Conservation (phyloP, 92 coral and sea anemone genomes). For the Chrysogorgia sp. region DNA sequence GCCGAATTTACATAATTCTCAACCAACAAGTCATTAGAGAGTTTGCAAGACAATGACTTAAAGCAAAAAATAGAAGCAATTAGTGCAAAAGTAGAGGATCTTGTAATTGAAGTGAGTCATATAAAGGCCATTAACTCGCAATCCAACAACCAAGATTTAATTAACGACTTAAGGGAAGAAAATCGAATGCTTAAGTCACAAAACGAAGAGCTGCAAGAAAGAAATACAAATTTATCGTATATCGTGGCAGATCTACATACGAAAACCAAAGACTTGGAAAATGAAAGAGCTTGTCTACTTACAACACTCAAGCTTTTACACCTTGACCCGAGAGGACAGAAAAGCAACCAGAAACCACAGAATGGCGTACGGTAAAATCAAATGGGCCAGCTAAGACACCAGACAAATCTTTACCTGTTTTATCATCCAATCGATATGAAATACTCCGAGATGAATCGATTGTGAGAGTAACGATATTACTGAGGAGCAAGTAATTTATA, state of each 20-base stretch:
- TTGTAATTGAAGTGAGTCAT: constrained; percentile 1
- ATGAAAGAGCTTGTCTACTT: not conserved
- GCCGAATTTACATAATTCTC: no score
- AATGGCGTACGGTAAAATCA: not conserved
- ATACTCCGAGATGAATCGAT: not conserved
- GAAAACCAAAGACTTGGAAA: constrained; percentile 1
- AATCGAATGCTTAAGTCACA: not conserved
- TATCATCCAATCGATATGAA: constrained; percentile 8
- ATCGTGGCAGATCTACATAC: no score
- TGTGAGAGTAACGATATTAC: no score
- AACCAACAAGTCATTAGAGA: no score
- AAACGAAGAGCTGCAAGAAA: not conserved
- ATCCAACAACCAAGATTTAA: not conserved
- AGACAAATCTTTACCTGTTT: no score
- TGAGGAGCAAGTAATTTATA: no score
- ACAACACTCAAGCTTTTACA: not conserved
- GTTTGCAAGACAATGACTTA: constrained; percentile 8
- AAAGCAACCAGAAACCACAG: not conserved
- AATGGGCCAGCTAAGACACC: no score
- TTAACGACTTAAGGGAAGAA: no score
- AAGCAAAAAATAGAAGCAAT: not conserved
- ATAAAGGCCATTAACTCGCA: no score
- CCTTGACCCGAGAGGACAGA: not conserved
- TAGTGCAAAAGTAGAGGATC: not conserved
- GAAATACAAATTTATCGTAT: not conserved